phyloP scores from a whole-genome alignment of 2,888 invertebrate genomes.

The Brachylomia viminalis region DNA sequence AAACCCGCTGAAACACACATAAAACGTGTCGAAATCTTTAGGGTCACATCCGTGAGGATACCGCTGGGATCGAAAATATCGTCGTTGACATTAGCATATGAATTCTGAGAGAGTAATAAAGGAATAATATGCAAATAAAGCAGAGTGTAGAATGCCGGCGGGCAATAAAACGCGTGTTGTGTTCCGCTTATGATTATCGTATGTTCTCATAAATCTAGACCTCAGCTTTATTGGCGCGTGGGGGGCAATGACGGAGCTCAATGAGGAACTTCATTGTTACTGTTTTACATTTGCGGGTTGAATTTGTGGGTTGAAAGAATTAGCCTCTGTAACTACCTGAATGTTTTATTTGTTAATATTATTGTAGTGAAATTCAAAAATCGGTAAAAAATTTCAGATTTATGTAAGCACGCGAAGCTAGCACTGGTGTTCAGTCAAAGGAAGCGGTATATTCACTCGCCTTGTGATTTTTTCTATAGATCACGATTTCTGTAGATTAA shows the following conservation, averaged over 20 bases:
- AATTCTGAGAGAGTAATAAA: conserved; percentile 86
- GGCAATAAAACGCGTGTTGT: conserved; percentile 75
- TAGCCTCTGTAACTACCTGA: conserved; percentile 27
- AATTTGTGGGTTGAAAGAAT: conserved; percentile 39
- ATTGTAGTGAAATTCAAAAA: background rate
- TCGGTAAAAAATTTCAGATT: background rate
- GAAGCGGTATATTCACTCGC: background rate
- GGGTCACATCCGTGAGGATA: conserved; percentile 75
- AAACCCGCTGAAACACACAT: conserved; percentile 68
- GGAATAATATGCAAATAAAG: conserved; percentile 87
- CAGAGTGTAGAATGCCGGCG: conserved; percentile 73
- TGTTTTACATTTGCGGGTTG: conserved; percentile 56
- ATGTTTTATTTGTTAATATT: conserved; percentile 30
- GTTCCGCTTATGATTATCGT: conserved; percentile 75
- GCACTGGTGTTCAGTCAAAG: background rate
- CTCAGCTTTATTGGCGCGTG: conserved; percentile 64
- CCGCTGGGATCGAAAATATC: conserved; percentile 81
- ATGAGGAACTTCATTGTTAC: conserved; percentile 57
- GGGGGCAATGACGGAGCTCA: conserved; percentile 58
- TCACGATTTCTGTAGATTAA: background rate
- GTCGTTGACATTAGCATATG: conserved; percentile 83
- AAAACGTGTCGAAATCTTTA: conserved; percentile 77
- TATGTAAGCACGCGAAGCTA: too few relatives aligned
- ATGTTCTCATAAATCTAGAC: conserved; percentile 69
- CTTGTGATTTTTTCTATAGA: background rate